These are phyloP conservation scores for Myotis planiceps DNA, from an alignment of 2,797 vertebrate genomes.

Conservation along the genomic window DNA sequence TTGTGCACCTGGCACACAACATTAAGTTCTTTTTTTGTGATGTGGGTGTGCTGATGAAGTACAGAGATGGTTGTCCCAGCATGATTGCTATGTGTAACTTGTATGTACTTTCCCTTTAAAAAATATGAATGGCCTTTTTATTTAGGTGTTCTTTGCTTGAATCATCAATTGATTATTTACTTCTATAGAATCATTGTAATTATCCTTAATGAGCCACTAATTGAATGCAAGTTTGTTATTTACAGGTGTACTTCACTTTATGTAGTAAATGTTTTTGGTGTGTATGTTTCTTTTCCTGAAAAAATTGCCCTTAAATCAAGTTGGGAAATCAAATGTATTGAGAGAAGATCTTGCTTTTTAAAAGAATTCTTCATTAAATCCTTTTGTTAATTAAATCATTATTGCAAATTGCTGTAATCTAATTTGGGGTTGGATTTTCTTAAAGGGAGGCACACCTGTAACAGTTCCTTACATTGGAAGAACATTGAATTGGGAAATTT, in stretches of 20 bases:
- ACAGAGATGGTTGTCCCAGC: slow-evolving; percentile 56
- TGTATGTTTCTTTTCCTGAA: not conserved
- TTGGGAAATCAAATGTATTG: slow-evolving; percentile 33
- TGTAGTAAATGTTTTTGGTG: not conserved
- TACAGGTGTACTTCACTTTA: slow-evolving; percentile 74
- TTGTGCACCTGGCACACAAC: not conserved
- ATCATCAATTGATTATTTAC: slow-evolving; percentile 73
- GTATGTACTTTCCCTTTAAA: slow-evolving; percentile 49
- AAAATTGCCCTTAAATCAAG: slow-evolving; percentile 34
- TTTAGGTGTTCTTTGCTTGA: slow-evolving; percentile 76
- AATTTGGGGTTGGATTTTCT: slow-evolving; percentile 50
- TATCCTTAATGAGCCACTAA: slow-evolving; percentile 70
- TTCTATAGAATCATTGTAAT: slow-evolving; percentile 81
- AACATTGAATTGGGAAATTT: slow-evolving; percentile 75
- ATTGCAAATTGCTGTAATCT: not conserved
- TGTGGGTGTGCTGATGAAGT: slow-evolving; percentile 15
- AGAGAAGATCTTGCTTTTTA: slow-evolving; percentile 18
- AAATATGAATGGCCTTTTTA: slow-evolving; percentile 31
- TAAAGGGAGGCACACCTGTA: slow-evolving; percentile 73
- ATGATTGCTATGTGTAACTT: slow-evolving; percentile 70
- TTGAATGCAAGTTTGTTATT: slow-evolving; percentile 48
- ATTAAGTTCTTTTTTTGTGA: slow-evolving; percentile 49
- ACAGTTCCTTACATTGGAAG: slow-evolving; percentile 50
- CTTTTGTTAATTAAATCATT: slow-evolving; percentile 35
- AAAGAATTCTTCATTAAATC: slow-evolving; percentile 43